phyloP scores from a whole-genome alignment of 2,888 invertebrate genomes.

The Argyresthia albistria region DNA sequence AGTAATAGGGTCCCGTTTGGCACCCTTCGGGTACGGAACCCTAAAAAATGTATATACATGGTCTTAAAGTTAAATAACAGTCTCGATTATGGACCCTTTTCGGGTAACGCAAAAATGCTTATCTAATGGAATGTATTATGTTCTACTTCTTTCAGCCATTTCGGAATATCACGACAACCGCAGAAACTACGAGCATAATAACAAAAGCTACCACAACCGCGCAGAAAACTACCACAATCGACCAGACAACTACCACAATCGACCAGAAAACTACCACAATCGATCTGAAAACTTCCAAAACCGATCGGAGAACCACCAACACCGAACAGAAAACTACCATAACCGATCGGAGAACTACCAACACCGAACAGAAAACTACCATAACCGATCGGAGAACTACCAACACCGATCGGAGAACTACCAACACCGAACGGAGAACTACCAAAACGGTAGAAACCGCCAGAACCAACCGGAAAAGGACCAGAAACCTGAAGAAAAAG shows the following conservation, averaged over 20 bases:
- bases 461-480: conserved; percentile 7
- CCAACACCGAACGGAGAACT: conserved; percentile 4
- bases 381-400: neutral
- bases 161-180: conserved; percentile 15
- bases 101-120: too few relatives aligned
- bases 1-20: too few relatives aligned
- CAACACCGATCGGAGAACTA: conserved; percentile 9
- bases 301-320: conserved; percentile 3
- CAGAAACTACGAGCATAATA: conserved; percentile 14
- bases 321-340: neutral
- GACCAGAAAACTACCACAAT: neutral
- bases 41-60: too few relatives aligned
- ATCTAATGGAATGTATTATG: too few relatives aligned
- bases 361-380: neutral
- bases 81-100: too few relatives aligned
- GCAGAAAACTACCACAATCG: neutral
- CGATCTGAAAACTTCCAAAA: neutral
- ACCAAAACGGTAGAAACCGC: neutral
- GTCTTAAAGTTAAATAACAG: too few relatives aligned
- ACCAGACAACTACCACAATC: neutral
- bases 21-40: too few relatives aligned
- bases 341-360: conserved; percentile 4
- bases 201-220: too few relatives aligned
- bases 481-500: neutral
- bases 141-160: too few relatives aligned